phyloP scores from a whole-genome alignment of 2,113 vertebrate genomes.

The Microtus montanus region DNA sequence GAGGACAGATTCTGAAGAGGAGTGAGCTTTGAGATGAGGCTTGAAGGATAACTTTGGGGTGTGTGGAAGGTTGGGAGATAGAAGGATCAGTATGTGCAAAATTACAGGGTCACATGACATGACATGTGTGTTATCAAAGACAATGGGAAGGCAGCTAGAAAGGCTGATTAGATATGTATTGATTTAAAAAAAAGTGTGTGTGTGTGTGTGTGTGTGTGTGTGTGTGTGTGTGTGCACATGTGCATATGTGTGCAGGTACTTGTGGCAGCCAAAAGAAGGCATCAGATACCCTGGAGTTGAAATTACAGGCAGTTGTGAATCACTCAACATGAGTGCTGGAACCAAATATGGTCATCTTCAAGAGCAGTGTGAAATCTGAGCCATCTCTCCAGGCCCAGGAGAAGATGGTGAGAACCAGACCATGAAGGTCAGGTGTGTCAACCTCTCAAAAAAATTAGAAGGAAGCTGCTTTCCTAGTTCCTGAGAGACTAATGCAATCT shows the following conservation, averaged over 20 bases:
- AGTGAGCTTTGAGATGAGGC: slow-evolving; percentile 2
- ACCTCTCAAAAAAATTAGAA: background rate
- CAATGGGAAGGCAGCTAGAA: background rate
- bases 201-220: background rate
- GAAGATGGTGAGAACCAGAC: background rate
- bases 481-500: background rate
- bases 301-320: background rate
- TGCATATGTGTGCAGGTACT: background rate
- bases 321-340: too few species aligned
- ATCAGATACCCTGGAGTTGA: background rate
- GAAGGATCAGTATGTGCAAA: background rate
- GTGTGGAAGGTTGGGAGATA: too few species aligned
- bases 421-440: background rate
- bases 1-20: background rate
- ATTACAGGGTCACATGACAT: background rate
- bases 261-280: background rate
- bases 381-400: background rate
- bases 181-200: background rate
- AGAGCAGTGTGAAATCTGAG: background rate
- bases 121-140: background rate
- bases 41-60: background rate
- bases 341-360: background rate
- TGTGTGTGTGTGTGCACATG: background rate
- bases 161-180: background rate
- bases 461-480: background rate